Evolutionary conservation across 2,888 invertebrate species (phyloP).

Genomic region (Drosophila picticornis): DNA sequence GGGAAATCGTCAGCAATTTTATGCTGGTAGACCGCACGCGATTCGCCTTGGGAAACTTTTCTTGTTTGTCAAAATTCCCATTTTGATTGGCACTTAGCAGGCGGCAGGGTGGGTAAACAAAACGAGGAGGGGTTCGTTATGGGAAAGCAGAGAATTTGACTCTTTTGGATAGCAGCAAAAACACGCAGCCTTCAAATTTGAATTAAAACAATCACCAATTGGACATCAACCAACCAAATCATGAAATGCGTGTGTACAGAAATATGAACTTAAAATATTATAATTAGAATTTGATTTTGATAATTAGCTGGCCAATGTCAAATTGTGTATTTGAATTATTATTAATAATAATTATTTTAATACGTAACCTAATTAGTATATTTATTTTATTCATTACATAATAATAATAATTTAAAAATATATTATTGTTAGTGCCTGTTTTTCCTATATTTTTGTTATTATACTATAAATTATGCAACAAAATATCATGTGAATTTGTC

Average conservation of each 20-base stretch:
- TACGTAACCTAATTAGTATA: neutral
- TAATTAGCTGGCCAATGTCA: neutral
- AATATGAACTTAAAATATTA: neutral
- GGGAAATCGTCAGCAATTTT: slow-evolving; percentile 75
- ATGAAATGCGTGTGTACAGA: neutral
- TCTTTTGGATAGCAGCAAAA: slow-evolving; percentile 7
- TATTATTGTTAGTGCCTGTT: neutral
- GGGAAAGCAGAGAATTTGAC: slow-evolving; percentile 48
- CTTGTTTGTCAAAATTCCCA: slow-evolving; percentile 64
- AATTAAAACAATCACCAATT: neutral
- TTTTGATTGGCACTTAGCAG: slow-evolving; percentile 77
- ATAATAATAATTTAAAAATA: neutral
- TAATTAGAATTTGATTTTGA: neutral
- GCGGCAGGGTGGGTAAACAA: slow-evolving; percentile 60
- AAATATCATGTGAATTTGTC: neutral
- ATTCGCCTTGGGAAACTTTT: slow-evolving; percentile 77
- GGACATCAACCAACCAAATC: neutral
- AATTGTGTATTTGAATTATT: neutral
- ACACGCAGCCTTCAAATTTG: slow-evolving; percentile 40
- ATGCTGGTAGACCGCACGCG: slow-evolving; percentile 78
- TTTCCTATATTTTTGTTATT: neutral
- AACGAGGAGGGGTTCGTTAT: slow-evolving; percentile 55
- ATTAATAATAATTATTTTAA: neutral
- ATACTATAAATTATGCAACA: neutral
- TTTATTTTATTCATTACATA: neutral